Evolutionary conservation across 1,140 invertebrate species (phyloP).

Genomic region (Anoplolepis gracilipes): DNA sequence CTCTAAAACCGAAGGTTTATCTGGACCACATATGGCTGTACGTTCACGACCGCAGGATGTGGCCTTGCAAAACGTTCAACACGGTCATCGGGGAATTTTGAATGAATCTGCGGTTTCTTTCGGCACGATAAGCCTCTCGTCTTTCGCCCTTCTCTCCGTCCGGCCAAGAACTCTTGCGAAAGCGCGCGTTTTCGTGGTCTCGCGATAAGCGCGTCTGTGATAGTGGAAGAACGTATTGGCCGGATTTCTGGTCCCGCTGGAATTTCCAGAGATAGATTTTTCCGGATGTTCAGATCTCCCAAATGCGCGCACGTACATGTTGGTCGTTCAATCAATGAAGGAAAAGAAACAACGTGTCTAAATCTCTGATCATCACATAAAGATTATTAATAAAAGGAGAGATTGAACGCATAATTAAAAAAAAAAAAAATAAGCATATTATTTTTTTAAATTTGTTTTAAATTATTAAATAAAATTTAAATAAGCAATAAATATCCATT

Average conservation of each 20-base stretch:
- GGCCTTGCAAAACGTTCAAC: conserved; percentile 34
- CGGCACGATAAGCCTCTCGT: conserved; percentile 38
- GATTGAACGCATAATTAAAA: not conserved
- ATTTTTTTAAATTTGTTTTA: not conserved
- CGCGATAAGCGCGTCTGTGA: conserved; percentile 61
- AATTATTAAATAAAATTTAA: not conserved
- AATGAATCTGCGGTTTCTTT: conserved; percentile 52
- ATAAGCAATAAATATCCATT: not conserved
- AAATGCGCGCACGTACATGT: conserved; percentile 4
- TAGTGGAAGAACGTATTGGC: conserved; percentile 58
- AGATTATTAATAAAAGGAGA: not conserved
- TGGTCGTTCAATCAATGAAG: conserved; percentile 1
- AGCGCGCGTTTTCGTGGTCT: conserved; percentile 11
- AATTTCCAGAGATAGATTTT: conserved; percentile 58
- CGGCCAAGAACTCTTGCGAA: conserved; percentile 11
- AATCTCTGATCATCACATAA: not conserved
- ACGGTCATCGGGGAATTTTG: conserved; percentile 32
- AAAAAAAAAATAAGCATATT: not conserved
- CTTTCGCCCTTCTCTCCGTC: conserved; percentile 22
- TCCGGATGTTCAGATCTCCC: not conserved
- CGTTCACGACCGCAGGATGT: conserved; percentile 26
- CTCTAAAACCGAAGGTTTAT: conserved; percentile 49
- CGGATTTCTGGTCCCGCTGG: conserved; percentile 65
- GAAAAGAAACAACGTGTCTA: conserved; percentile 2
- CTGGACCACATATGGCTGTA: conserved; percentile 33